Base-by-base conservation (phyloP, 1,140 invertebrate genomes). In the Drosophila jambulina region DNA sequence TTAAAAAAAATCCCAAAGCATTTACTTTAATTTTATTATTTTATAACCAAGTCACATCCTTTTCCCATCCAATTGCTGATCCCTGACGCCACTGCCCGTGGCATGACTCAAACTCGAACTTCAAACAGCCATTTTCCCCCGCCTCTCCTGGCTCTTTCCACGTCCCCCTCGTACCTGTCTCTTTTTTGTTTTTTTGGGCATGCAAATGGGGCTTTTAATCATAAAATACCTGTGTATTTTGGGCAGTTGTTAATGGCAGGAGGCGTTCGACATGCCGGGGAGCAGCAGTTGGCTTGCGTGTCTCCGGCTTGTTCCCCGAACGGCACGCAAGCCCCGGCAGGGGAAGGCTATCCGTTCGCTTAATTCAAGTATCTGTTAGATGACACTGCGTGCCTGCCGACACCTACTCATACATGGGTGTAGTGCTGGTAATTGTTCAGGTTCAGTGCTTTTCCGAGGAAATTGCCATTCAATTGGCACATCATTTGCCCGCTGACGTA, bases 321-420 rank as follows among this genome's bases (percentile, higher is more conserved):
- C 58, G 56, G 62, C 84, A 88, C 84, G 84, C 84, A 87, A 88
- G 27, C 65, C 75, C 25, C 72, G 34, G 25, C 25, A 19, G 49
- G 65, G 34, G 51, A 34, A 38, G 21, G 58, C 42, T 17, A 36
- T 38, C 15, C 45, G 17, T 36, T 29, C n/a, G 34, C 27, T 53
- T 60, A 46, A 48, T 48, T 40, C 54, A 69, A 60, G 75, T 78
- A 78, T 78, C 75, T 78, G 75, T 78, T 88, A 88, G 86, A 87
- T 87, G 82, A 87, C 77, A 87, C 86, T 85, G 78, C 82, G 78
- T 85, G 82, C 84, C 74, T 75, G 84, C 80, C 77, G 77, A 87
- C 84, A 87, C 84, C 84, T 87, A 53, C 29, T 53, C 13, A 19
- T 54, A 80, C 71, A 77, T 79, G 70, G 17, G n/a, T 76, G 79